Evolutionary conservation across 2,797 vertebrate species (phyloP), one percentile per base, ranked within the genome.

Genomic region (Synanceia verrucosa): DNA sequence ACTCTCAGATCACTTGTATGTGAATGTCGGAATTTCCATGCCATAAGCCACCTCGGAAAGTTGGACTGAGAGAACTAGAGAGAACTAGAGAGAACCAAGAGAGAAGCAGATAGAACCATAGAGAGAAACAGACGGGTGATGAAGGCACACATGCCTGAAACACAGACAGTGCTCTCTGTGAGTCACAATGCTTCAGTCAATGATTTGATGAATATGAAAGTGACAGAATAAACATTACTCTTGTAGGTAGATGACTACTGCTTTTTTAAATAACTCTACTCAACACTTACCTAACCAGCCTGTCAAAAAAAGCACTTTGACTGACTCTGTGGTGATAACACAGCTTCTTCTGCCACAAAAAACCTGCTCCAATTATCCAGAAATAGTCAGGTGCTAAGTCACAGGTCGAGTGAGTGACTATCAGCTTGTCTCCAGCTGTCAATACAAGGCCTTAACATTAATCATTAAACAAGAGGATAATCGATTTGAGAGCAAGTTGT

Each of bases 371-470:
- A 73, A 66, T 79, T 89, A 65, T 59, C 86, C 79, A 86, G 73
- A 80, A 68, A 71, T 72, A 57, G 62, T 70, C 29, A 52, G 23
- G 56, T n/a, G 48, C 46, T 10, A 79, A 82, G 73, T 86, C 82
- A 79, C 53, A 72, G 87, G 89, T 89, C 86, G 79, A 73, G 77
- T 31, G 67, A 33, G 43, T 62, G 52, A 84, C 64, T 53, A 48
- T 57, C 57, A 29, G 39, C 36, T 59, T n/a, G n/a, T n/a, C n/a
- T n/a, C n/a, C n/a, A n/a, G 68, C 59, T 23, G 63, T 18, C 28
- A 52, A 61, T 47, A 37, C 56, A 62, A 57, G 10, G 6, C 23
- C 18, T 3, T 16, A 14, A 50, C 43, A 64, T 14, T 47, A 19
- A 46, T 66, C 56, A 36, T 31, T 71, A 29, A 2, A 46, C 9